Conservation (phyloP, 2,888 invertebrate species). For the Euzophera pinguis region DNA sequence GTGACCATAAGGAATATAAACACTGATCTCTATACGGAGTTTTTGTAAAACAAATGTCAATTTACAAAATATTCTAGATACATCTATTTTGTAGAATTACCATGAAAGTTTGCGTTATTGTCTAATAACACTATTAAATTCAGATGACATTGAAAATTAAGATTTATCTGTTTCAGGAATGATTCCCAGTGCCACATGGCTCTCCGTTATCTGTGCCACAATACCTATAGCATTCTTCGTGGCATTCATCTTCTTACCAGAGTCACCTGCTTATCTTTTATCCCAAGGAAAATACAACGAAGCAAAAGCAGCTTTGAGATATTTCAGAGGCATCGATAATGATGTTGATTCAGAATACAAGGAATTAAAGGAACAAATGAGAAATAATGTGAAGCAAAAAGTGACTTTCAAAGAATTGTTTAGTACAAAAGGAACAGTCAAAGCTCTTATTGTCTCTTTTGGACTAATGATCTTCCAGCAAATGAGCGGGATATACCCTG, state of each 20-base stretch:
- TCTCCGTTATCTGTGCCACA: conserved; percentile 60
- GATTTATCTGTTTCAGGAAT: conserved; percentile 52
- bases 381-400: conserved; percentile 62
- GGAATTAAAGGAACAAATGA: conserved; percentile 64
- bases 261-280: conserved; percentile 83
- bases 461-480: conserved; percentile 85
- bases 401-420: conserved; percentile 68
- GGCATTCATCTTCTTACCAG: conserved; percentile 83
- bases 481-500: conserved; percentile 80
- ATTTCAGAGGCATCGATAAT: conserved; percentile 81
- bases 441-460: conserved; percentile 71
- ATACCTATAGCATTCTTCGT: conserved; percentile 68
- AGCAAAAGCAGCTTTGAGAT: conserved; percentile 80
- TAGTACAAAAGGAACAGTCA: conserved; percentile 57
- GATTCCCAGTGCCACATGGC: conserved; percentile 57
- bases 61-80: no score
- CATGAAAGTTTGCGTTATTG: no score
- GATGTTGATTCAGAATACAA: conserved; percentile 78
- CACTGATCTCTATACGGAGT: no score
- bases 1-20: no score
- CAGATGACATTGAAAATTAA: background rate
- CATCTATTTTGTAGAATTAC: no score
- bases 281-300: conserved; percentile 76
- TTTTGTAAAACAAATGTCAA: no score
- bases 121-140: background rate